phyloP scores from a whole-genome alignment of 2,113 vertebrate genomes.

The Cryptoleucopteryx plumbea region DNA sequence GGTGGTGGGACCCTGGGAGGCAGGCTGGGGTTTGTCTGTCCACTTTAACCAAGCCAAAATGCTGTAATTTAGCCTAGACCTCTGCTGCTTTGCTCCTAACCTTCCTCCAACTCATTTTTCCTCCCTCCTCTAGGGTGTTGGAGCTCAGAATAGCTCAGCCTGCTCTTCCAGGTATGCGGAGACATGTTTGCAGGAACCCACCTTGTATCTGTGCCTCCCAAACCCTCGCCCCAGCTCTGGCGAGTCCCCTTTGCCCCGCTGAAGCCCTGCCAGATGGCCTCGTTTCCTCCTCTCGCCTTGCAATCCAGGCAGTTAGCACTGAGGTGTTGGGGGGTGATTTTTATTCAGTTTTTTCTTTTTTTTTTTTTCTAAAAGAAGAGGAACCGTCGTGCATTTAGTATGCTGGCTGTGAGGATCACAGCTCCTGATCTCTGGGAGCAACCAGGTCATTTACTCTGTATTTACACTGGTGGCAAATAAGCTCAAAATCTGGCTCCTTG shows the following conservation, averaged over 20 bases:
- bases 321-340: background rate
- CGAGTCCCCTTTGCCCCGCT: background rate
- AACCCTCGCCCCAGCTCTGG: accelerated
- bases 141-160: background rate
- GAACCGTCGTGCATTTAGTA: accelerated
- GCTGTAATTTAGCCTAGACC: background rate
- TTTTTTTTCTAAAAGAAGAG: background rate
- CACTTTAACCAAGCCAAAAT: background rate
- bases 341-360: background rate
- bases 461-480: background rate
- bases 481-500: background rate
- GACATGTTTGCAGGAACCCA: background rate
- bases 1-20: accelerated
- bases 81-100: background rate
- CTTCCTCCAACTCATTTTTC: background rate
- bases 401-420: accelerated
- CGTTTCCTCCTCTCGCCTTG: accelerated
- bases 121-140: background rate
- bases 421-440: background rate
- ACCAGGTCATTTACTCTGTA: background rate
- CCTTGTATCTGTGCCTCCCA: background rate
- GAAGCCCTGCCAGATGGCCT: background rate
- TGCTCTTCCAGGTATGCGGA: background rate
- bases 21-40: background rate
- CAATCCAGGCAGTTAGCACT: accelerated